Conservation (phyloP, 2,888 invertebrate species). For the Tanytarsus gracilentus region DNA sequence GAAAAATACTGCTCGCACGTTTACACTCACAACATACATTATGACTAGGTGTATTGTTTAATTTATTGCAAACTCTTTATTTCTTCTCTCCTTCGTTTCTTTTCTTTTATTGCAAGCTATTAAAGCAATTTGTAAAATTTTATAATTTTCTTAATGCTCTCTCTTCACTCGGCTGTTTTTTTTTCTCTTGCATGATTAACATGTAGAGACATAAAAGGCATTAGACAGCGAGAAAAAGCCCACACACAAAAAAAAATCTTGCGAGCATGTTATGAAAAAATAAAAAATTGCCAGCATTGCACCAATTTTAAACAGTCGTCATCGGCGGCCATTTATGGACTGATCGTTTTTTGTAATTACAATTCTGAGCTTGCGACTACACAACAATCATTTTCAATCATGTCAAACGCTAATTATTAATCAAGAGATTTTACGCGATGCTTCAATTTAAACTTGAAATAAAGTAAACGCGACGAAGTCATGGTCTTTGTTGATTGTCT, state of each 20-base stretch:
- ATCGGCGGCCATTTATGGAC: not conserved
- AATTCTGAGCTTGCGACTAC: conserved; percentile 3
- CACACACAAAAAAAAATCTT: not conserved
- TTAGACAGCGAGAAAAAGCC: not conserved
- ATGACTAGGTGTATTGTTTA: too few species aligned
- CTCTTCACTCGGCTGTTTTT: too few species aligned
- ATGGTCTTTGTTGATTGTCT: not conserved
- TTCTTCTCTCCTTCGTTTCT: too few species aligned
- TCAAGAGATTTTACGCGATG: not conserved
- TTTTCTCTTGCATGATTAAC: too few species aligned
- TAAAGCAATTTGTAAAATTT: too few species aligned
- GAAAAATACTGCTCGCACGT: too few species aligned
- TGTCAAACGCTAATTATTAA: conserved; percentile 22
- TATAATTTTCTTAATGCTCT: too few species aligned
- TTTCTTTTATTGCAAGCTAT: too few species aligned
- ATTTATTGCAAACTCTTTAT: too few species aligned
- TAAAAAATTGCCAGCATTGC: conserved; percentile 5
- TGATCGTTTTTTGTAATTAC: not conserved
- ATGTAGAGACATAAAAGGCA: conserved; percentile 5
- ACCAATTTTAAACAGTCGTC: not conserved
- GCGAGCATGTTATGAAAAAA: not conserved
- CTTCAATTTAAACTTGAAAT: not conserved
- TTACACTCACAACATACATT: too few species aligned
- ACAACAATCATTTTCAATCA: conserved; percentile 6
- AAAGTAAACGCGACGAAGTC: not conserved